phyloP scores from a whole-genome alignment of 1,140 invertebrate genomes.

The Trichonephila clavata region DNA sequence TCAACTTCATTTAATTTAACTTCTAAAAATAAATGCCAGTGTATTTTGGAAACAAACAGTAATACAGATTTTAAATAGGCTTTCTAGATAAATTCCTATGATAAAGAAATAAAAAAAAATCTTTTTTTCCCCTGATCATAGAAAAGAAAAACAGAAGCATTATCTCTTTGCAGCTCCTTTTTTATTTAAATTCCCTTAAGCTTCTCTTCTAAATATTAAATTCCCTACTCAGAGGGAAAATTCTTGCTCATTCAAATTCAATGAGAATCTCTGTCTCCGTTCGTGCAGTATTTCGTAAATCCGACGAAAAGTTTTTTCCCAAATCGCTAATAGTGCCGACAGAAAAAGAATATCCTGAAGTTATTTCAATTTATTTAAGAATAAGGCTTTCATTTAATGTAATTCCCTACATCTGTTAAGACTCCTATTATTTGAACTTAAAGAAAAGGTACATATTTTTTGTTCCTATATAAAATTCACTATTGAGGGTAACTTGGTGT shows the following conservation, averaged over 20 bases:
- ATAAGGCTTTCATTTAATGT: not conserved
- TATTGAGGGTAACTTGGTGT: too few relatives aligned
- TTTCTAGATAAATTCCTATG: not conserved
- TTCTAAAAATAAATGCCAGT: not conserved
- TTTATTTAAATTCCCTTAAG: constrained; percentile 11
- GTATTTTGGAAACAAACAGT: not conserved
- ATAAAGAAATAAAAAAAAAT: not conserved
- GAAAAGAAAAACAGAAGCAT: not conserved
- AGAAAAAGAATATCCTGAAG: not conserved
- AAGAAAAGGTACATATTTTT: too few relatives aligned
- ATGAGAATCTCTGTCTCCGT: not conserved
- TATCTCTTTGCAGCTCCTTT: not conserved
- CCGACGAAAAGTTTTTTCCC: not conserved
- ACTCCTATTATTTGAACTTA: too few relatives aligned
- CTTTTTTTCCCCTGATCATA: not conserved
- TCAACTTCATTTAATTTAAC: too few relatives aligned
- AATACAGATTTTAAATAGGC: not conserved
- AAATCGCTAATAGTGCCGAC: not conserved
- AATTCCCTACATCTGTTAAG: not conserved
- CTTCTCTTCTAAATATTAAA: not conserved
- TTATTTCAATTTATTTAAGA: not conserved
- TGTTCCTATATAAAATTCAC: too few relatives aligned
- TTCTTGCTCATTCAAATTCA: not conserved
- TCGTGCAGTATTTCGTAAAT: not conserved
- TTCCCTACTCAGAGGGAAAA: constrained; percentile 14